Evolutionary conservation across 2,113 vertebrate genomes (phyloP).

Genomic region (Microcebus ravelobensis): DNA sequence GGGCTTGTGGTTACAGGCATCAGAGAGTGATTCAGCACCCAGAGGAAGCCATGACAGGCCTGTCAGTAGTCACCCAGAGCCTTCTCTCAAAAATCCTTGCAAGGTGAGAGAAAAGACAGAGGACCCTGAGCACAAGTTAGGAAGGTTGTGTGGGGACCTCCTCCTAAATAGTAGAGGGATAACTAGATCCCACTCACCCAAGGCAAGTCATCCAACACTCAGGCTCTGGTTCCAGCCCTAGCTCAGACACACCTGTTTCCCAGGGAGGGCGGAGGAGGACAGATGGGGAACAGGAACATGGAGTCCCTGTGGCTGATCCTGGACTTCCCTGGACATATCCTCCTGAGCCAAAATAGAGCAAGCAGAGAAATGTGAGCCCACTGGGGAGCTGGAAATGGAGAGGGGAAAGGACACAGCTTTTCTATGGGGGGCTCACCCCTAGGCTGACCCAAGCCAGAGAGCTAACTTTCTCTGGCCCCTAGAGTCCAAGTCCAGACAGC

Average conservation of each 20-base stretch:
- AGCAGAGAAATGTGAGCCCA: slow-evolving; percentile 65
- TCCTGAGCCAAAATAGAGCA: slow-evolving; percentile 62
- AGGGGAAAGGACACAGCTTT: slow-evolving; percentile 42
- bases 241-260: slow-evolving; percentile 77
- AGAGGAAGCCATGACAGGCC: slow-evolving; percentile 58
- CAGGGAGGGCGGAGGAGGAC: not conserved
- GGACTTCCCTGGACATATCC: slow-evolving; percentile 49
- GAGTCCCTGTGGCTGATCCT: slow-evolving; percentile 68
- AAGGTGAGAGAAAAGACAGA: slow-evolving; percentile 15
- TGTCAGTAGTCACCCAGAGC: not conserved
- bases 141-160: not conserved
- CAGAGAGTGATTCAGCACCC: slow-evolving; percentile 68
- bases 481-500: slow-evolving; percentile 14
- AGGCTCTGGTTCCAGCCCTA: slow-evolving; percentile 46
- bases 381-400: slow-evolving; percentile 42
- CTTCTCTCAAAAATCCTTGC: slow-evolving; percentile 35
- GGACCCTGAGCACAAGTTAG: not conserved
- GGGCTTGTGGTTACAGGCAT: slow-evolving; percentile 61
- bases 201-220: not conserved
- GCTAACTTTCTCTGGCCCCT: slow-evolving; percentile 43
- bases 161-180: not conserved
- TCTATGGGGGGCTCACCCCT: not conserved
- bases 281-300: slow-evolving; percentile 62
- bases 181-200: not conserved
- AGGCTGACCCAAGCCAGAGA: not conserved